These are phyloP conservation scores for Bombylius discolor DNA, from an alignment of 2,888 invertebrate species.

Conservation along the genomic window DNA sequence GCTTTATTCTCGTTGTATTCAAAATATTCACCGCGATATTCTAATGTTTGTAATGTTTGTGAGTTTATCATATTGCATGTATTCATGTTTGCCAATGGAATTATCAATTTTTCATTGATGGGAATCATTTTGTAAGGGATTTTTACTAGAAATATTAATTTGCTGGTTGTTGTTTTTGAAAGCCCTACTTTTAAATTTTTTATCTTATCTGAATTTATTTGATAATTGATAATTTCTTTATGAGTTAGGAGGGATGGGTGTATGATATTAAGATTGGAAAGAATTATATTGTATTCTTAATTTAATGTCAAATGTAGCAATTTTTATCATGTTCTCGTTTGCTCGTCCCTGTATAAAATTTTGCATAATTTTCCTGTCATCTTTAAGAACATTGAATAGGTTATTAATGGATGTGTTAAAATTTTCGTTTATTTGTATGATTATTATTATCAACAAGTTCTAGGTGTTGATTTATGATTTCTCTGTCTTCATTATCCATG, in stretches of 20 bases:
- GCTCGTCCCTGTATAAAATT: too few species aligned
- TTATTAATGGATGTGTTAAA: not conserved
- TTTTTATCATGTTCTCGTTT: too few species aligned
- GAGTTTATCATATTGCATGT: constrained; percentile 3
- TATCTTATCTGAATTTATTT: constrained; percentile 2
- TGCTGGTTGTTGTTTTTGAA: constrained; percentile 2
- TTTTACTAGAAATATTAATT: constrained; percentile 4
- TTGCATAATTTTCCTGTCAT: too few species aligned
- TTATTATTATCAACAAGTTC: constrained; percentile 1
- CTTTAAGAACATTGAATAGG: too few species aligned
- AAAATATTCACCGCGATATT: constrained; percentile 1
- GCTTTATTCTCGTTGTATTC: constrained; percentile 4
- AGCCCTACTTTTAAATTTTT: constrained; percentile 3
- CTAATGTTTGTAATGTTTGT: not conserved
- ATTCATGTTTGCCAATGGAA: constrained; percentile 1
- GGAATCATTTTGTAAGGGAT: not conserved
- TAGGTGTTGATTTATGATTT: constrained; percentile 3
- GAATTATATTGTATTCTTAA: not conserved
- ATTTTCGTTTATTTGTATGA: not conserved
- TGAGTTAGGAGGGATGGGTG: constrained; percentile 5
- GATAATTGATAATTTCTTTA: not conserved
- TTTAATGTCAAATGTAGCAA: too few species aligned
- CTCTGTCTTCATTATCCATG: constrained; percentile 10
- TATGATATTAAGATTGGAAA: constrained; percentile 5
- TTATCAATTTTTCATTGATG: constrained; percentile 5